Conservation (phyloP, 2,113 vertebrate genomes). For the Spilogale gracilis region DNA sequence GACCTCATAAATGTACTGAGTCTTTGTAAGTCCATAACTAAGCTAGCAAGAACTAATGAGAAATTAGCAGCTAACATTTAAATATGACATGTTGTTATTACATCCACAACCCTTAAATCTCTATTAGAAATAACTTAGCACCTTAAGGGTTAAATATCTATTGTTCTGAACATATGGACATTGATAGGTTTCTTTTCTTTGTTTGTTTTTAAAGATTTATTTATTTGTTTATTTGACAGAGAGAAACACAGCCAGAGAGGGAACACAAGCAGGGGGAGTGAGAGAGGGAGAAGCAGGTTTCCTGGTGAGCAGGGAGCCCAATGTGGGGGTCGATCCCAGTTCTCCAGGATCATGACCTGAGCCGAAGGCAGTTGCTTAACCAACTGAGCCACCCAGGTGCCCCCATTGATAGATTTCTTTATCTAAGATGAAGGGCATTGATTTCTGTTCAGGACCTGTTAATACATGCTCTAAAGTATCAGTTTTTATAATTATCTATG, state of each 20-base stretch:
- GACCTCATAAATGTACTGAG: neutral
- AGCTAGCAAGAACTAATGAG: constrained; percentile 75
- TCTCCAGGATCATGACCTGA: too few relatives aligned
- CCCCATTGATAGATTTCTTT: neutral
- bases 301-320: too few relatives aligned
- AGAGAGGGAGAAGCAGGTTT: too few relatives aligned
- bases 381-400: too few relatives aligned
- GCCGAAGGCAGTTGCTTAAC: too few relatives aligned
- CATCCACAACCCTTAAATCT: constrained; percentile 74
- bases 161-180: neutral
- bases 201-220: too few relatives aligned
- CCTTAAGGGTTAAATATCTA: constrained; percentile 63
- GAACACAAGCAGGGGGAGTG: too few relatives aligned
- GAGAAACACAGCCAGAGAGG: too few relatives aligned
- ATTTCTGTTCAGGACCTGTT: constrained; percentile 61
- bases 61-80: constrained; percentile 69
- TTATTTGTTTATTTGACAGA: too few relatives aligned
- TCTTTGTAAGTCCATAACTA: constrained; percentile 73
- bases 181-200: neutral
- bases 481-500: constrained; percentile 33
- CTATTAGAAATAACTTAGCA: constrained; percentile 44
- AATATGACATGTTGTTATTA: constrained; percentile 75
- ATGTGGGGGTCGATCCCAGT: too few relatives aligned
- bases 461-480: neutral
- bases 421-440: constrained; percentile 16